Evolutionary conservation across 2,113 vertebrate genomes (phyloP).

Genomic region (Lasiurus borealis): DNA sequence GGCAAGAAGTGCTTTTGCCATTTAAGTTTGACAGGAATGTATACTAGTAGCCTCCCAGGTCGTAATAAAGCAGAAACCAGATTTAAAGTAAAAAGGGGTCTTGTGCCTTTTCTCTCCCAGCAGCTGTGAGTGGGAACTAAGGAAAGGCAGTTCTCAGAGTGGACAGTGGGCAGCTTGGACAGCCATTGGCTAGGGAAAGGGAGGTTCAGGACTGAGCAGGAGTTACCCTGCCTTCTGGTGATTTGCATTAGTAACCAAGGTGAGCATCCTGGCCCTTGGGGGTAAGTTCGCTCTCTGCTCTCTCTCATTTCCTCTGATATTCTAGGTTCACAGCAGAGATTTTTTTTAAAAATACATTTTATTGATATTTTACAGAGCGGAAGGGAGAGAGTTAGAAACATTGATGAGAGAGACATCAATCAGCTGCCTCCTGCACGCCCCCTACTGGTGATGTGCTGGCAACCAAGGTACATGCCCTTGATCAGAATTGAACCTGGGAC

Average conservation of each 20-base stretch:
- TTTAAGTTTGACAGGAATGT: background rate
- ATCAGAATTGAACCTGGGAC: no score
- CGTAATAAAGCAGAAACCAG: constrained; percentile 25
- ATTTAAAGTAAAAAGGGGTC: constrained; percentile 44
- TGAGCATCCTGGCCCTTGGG: background rate
- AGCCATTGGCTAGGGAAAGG: background rate
- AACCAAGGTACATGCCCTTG: no score
- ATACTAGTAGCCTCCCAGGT: constrained; percentile 1
- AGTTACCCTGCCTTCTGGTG: background rate
- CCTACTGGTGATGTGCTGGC: no score
- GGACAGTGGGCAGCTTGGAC: background rate
- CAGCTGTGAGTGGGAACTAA: background rate
- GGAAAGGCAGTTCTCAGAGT: background rate
- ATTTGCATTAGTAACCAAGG: background rate
- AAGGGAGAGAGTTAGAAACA: no score
- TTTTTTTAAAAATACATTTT: no score
- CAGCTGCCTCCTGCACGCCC: no score
- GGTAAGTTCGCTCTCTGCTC: background rate
- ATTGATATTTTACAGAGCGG: no score
- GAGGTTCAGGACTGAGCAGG: background rate
- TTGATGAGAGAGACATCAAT: no score
- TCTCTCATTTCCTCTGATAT: background rate
- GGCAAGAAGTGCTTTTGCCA: background rate
- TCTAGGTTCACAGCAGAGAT: background rate
- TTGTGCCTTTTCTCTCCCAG: background rate